phyloP scores from a whole-genome alignment of 2,888 invertebrate species.

The Troides helena region DNA sequence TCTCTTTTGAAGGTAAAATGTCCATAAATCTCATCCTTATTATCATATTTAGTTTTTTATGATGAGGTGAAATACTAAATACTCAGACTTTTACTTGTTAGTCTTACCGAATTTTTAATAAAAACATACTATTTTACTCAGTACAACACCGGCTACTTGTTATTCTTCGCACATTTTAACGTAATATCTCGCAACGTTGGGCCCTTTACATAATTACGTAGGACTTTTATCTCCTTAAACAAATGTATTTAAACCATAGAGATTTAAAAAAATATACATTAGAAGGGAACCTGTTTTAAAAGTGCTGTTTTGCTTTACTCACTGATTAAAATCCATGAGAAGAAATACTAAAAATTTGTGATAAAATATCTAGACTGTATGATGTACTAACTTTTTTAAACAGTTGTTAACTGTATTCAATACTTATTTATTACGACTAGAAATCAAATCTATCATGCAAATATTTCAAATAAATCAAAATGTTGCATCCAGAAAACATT shows the following conservation, averaged over 20 bases:
- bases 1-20: no score
- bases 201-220: conserved; percentile 1
- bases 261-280: background rate
- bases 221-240: conserved; percentile 2
- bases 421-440: no score
- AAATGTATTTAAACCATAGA: conserved; percentile 1
- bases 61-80: background rate
- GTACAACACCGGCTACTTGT: background rate
- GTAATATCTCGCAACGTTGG: background rate
- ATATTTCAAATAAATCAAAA: no score
- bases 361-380: no score
- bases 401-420: no score
- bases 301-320: no score
- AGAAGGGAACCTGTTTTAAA: background rate
- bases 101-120: background rate
- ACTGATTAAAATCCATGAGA: no score
- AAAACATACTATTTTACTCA: background rate
- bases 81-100: background rate
- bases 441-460: no score
- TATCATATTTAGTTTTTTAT: no score
- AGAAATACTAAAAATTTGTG: no score
- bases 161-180: background rate
- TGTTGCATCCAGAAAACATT: background rate
- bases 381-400: no score
- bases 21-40: no score